Evolutionary conservation across 1,140 invertebrate genomes (phyloP).

Genomic region (Radopholus similis): DNA sequence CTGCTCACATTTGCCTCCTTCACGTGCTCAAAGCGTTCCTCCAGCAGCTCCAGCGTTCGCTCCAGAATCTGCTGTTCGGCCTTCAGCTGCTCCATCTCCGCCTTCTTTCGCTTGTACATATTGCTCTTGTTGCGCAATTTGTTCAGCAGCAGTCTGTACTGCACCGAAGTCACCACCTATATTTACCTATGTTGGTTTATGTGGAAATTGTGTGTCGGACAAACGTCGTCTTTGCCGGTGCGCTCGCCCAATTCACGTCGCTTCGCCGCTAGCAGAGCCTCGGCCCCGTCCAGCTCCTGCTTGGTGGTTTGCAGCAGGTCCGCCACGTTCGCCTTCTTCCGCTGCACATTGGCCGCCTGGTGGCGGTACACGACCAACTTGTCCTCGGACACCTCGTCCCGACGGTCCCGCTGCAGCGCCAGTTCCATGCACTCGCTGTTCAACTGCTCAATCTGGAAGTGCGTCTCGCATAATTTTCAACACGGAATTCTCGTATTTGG

Average conservation of each 20-base stretch:
- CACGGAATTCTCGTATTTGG: no score
- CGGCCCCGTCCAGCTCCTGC: slow-evolving; percentile 40
- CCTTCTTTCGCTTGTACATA: slow-evolving; percentile 39
- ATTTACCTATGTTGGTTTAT: no score
- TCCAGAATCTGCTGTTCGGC: slow-evolving; percentile 31
- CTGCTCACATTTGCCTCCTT: slow-evolving; percentile 35
- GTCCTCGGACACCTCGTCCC: slow-evolving; percentile 39
- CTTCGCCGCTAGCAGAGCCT: slow-evolving; percentile 21
- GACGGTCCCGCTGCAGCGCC: slow-evolving; percentile 32
- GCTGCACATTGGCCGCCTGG: slow-evolving; percentile 34
- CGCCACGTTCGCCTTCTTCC: slow-evolving; percentile 39
- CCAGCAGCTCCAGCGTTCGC: slow-evolving; percentile 27
- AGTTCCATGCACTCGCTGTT: slow-evolving; percentile 46
- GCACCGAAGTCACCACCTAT: slow-evolving; percentile 35
- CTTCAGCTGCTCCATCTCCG: slow-evolving; percentile 35
- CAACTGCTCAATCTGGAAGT: slow-evolving; percentile 35
- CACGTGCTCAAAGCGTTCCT: slow-evolving; percentile 29
- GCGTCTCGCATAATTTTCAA: neutral
- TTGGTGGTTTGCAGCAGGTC: slow-evolving; percentile 32
- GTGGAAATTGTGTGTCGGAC: no score
- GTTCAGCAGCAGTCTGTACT: slow-evolving; percentile 43
- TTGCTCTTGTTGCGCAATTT: slow-evolving; percentile 42
- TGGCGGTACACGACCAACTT: slow-evolving; percentile 43
- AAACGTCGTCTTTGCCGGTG: slow-evolving; percentile 34
- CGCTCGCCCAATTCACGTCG: slow-evolving; percentile 31